Conservation (phyloP, 2,888 invertebrate genomes). For the Cryptocheilus praepositus region DNA sequence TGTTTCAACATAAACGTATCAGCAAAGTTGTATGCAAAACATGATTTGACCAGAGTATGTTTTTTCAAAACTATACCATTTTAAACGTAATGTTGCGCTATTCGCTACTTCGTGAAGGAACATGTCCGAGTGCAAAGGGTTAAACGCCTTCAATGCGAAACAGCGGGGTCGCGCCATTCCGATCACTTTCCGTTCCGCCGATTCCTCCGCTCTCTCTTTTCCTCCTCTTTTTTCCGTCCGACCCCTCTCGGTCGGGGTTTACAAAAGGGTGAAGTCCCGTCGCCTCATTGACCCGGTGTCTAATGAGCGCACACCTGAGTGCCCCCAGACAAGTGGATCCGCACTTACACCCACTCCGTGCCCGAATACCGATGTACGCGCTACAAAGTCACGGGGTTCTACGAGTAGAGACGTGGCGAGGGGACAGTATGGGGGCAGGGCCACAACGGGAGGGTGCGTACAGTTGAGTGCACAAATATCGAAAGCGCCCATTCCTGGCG, state of each 20-base stretch:
- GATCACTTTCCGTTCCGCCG: constrained; percentile 43
- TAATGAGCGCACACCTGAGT: constrained; percentile 66
- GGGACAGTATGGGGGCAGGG: too few relatives aligned
- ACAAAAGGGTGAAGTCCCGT: constrained; percentile 42
- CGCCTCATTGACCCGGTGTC: constrained; percentile 66
- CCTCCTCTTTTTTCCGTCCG: constrained; percentile 5
- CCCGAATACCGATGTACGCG: constrained; percentile 37
- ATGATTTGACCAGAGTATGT: too few relatives aligned
- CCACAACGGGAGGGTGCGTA: constrained; percentile 1
- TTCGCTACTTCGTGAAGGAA: too few relatives aligned
- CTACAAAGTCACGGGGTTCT: constrained; percentile 30
- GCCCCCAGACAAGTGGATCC: constrained; percentile 60
- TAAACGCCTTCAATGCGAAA: background rate
- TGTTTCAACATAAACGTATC: too few relatives aligned
- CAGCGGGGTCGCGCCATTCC: constrained; percentile 10
- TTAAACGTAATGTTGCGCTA: too few relatives aligned
- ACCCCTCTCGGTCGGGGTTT: constrained; percentile 33
- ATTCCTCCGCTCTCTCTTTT: constrained; percentile 11
- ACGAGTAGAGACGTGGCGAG: constrained; percentile 7
- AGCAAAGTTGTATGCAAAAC: too few relatives aligned
- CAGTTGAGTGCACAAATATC: constrained; percentile 20
- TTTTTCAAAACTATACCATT: too few relatives aligned
- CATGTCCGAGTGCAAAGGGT: too few relatives aligned
- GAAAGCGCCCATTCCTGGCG: too few relatives aligned
- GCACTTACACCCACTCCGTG: constrained; percentile 51